A percentile compares a stretch with the other conserved stretches of the same genome.
Evolutionary conservation across 2,888 invertebrate species (phyloP).

Genomic region (Aethes cnicana): DNA sequence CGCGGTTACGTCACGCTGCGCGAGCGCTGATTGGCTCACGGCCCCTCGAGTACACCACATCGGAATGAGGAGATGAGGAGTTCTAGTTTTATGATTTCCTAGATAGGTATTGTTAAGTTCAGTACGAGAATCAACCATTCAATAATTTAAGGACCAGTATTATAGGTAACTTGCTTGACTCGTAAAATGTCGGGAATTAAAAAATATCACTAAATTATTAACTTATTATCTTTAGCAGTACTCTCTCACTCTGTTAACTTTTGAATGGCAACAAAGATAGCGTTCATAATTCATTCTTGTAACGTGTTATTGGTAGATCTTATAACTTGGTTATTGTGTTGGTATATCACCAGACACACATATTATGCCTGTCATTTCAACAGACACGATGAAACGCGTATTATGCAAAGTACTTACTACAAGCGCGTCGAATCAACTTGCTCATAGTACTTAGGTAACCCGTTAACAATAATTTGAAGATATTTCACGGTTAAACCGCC

Average conservation of each 20-base stretch:
- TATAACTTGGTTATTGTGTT: no score
- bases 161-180: no score
- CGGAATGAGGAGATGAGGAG: slow-evolving; percentile 7
- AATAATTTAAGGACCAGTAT: no score
- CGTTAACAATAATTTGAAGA: slow-evolving; percentile 10
- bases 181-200: no score
- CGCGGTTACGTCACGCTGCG: slow-evolving; percentile 52
- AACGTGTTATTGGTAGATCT: no score
- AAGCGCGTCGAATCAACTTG: slow-evolving; percentile 9
- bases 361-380: background rate
- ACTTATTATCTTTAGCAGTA: no score
- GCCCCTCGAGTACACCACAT: slow-evolving; percentile 51
- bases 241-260: no score
- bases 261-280: no score
- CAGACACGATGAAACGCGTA: background rate
- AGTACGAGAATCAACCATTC: no score
- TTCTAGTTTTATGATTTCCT: background rate
- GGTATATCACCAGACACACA: background rate
- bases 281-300: no score
- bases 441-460: background rate
- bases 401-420: background rate
- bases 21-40: slow-evolving; percentile 61
- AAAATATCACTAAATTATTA: no score
- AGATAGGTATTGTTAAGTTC: background rate
- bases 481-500: slow-evolving; percentile 16